Conservation (phyloP, 2,113 vertebrate species). For the Eolophus roseicapilla region DNA sequence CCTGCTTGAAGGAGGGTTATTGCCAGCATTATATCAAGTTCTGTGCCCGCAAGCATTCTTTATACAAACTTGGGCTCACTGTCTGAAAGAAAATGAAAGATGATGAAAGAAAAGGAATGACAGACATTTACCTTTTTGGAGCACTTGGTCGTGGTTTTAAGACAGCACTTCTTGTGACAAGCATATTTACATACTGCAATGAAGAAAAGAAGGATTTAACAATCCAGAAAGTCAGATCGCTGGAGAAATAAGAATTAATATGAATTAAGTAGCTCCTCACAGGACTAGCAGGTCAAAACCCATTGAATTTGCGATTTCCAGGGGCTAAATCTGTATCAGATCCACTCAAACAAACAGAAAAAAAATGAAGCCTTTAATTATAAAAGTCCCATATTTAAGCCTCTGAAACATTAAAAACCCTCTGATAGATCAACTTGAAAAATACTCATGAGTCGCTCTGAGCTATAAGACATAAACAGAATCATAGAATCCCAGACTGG, state of each 20-base stretch:
- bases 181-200: conserved; percentile 94
- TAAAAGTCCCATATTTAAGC: neutral
- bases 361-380: neutral
- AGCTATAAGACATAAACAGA: neutral
- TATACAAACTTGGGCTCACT: neutral
- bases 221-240: neutral
- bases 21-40: neutral
- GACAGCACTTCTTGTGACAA: conserved; percentile 97
- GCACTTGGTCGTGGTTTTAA: conserved; percentile 90
- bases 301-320: neutral
- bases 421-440: neutral
- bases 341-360: neutral
- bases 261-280: neutral
- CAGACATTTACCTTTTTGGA: conserved; percentile 90
- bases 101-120: neutral
- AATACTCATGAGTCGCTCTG: neutral
- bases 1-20: neutral
- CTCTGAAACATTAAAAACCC: neutral
- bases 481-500: neutral
- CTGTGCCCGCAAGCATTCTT: neutral
- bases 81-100: neutral
- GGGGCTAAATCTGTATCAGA: neutral
- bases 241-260: neutral
- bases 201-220: conserved; percentile 7
- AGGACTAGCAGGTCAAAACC: neutral